Percentiles rank a stretch among this genome's conserved stretches.
phyloP scores from a whole-genome alignment of 2,797 vertebrate genomes.

The Centroberyx gerrardi region DNA sequence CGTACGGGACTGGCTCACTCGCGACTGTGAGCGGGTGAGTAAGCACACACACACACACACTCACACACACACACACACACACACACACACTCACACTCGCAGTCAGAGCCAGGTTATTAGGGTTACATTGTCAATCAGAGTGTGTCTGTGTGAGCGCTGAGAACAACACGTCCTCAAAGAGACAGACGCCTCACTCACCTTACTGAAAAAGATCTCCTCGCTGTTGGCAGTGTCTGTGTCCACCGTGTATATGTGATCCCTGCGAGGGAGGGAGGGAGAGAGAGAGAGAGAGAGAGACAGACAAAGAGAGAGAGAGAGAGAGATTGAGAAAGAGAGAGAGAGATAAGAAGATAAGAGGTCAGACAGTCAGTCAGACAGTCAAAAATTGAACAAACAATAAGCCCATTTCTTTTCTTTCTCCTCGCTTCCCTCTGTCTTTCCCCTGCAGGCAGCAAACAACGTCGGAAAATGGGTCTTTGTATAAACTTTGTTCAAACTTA shows the following conservation, averaged over 20 bases:
- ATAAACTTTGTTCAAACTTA: constrained; percentile 84
- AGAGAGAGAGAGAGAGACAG: constrained; percentile 20
- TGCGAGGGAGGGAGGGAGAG: constrained; percentile 70
- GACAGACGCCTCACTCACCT: constrained; percentile 90
- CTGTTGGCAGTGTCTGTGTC: constrained; percentile 93
- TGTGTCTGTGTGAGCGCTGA: constrained; percentile 9
- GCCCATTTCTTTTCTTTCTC: constrained; percentile 51
- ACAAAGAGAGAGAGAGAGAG: constrained; percentile 27
- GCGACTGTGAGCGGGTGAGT: constrained; percentile 51
- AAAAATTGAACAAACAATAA: constrained; percentile 74
- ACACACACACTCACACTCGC: constrained; percentile 34
- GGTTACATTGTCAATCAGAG: constrained; percentile 61
- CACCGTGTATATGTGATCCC: constrained; percentile 99
- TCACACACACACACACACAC: constrained; percentile 16
- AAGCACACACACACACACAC: constrained; percentile 30
- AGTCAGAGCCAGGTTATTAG: constrained; percentile 48
- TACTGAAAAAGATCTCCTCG: constrained; percentile 99
- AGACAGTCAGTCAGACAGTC: constrained; percentile 71
- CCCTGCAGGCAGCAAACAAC: constrained; percentile 70
- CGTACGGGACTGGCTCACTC: constrained; percentile 42
- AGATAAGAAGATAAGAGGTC: constrained; percentile 74
- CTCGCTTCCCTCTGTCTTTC: constrained; percentile 29
- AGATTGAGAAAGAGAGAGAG: constrained; percentile 36
- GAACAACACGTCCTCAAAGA: constrained; percentile 59
- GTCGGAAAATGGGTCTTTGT: constrained; percentile 79